A percentile compares a stretch with the other conserved stretches of the same genome.
Evolutionary conservation across 2,888 invertebrate species (phyloP).

Genomic region (Lapara coniferarum): DNA sequence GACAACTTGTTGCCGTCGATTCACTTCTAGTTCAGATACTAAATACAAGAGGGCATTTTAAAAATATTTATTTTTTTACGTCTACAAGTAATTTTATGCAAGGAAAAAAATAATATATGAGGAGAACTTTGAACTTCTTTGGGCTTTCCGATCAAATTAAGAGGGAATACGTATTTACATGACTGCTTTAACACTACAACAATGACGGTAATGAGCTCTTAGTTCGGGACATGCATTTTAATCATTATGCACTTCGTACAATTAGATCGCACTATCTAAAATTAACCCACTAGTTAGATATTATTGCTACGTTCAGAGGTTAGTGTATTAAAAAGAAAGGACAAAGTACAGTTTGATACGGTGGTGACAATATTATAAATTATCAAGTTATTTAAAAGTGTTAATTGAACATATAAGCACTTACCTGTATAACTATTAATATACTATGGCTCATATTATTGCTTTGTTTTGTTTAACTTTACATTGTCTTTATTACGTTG

Average conservation of each 20-base stretch:
- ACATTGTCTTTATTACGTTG: constrained; percentile 20
- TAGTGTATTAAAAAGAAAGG: not conserved
- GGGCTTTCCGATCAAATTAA: not conserved
- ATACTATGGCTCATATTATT: not conserved
- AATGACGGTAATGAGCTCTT: not conserved
- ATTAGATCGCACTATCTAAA: constrained; percentile 18
- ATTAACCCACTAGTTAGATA: constrained; percentile 10
- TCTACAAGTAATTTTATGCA: no score
- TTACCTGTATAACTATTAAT: no score
- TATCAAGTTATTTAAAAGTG: not conserved
- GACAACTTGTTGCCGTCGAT: not conserved
- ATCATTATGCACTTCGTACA: constrained; percentile 11
- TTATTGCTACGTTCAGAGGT: constrained; percentile 19
- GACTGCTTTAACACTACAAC: not conserved
- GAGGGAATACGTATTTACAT: not conserved
- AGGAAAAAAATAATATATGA: not conserved
- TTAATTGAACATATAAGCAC: not conserved
- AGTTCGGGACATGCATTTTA: not conserved
- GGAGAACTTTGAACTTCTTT: not conserved
- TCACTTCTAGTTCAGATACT: not conserved
- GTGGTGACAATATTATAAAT: not conserved
- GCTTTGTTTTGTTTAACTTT: not conserved
- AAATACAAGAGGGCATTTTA: not conserved
- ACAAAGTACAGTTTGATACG: not conserved
- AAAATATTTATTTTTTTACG: no score